These are phyloP conservation scores for Neodiprion fabricii DNA, from an alignment of 1,140 invertebrate species.

Conservation along the genomic window DNA sequence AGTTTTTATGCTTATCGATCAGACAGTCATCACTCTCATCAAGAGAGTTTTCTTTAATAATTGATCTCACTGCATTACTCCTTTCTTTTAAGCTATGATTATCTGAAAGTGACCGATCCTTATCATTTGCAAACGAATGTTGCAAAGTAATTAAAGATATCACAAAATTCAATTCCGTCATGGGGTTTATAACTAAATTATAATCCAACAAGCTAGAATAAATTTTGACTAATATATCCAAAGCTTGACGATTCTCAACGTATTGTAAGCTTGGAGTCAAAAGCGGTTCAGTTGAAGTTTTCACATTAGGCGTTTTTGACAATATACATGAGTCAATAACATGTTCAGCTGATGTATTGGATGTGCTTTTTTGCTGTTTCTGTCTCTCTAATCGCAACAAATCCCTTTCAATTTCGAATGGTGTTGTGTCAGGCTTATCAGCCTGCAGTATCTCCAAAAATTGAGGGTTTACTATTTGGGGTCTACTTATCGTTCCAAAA, in stretches of 20 bases:
- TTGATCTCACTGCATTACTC: neutral
- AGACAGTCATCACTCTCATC: slow-evolving; percentile 11
- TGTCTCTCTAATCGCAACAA: slow-evolving; percentile 47
- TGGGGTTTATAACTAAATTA: slow-evolving; percentile 64
- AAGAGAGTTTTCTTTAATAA: slow-evolving; percentile 8
- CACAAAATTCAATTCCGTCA: slow-evolving; percentile 68
- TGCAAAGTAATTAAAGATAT: slow-evolving; percentile 61
- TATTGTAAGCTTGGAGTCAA: slow-evolving; percentile 43
- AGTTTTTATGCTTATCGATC: slow-evolving; percentile 10
- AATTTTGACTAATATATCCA: slow-evolving; percentile 57
- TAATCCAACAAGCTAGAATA: slow-evolving; percentile 57
- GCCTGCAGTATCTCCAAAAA: slow-evolving; percentile 42
- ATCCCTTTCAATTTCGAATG: slow-evolving; percentile 46
- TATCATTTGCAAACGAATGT: slow-evolving; percentile 22
- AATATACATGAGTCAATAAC: neutral
- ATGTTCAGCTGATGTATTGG: neutral
- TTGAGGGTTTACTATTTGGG: slow-evolving; percentile 43
- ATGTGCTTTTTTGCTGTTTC: slow-evolving; percentile 37
- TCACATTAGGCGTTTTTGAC: slow-evolving; percentile 28
- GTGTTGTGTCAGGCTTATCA: slow-evolving; percentile 37
- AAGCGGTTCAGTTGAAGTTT: slow-evolving; percentile 26
- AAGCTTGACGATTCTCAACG: slow-evolving; percentile 51
- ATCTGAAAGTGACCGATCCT: neutral
- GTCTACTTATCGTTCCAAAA: slow-evolving; percentile 45
- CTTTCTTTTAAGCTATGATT: neutral